Evolutionary conservation across 2,113 vertebrate genomes (phyloP), one percentile per base, ranked within the genome.

Genomic region (Muntiacus muntjak): DNA sequence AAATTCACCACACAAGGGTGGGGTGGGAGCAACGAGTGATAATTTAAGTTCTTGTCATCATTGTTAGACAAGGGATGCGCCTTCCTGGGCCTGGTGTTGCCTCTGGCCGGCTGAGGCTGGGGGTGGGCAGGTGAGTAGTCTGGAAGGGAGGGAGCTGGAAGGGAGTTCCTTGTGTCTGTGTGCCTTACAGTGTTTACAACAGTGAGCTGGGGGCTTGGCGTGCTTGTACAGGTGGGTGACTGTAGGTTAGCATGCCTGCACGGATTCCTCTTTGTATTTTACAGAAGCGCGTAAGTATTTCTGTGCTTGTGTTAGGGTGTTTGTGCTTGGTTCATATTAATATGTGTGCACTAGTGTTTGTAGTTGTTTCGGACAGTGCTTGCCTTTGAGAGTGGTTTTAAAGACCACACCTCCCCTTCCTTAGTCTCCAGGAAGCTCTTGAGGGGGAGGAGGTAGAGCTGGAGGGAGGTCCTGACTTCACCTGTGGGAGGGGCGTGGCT

Each of bases 1-100:
- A 96, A 98, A 98, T 95, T 91, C 78, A 97, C 76, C 14, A 0
- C 55, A 40, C 91, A 36, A 74, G 96, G 92, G 85, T 84, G 40
- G 87, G 92, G 47, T 67, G 58, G 78, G 71, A 94, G 15, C 55
- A 87, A 50, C 7, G 30, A 86, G 64, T 47, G 89, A 71, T 95
- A 81, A 81, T 84, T 89, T 21, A 50, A 95, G 57, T 91, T 45
- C 54, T 95, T 60, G 30, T 92, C 74, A 54, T 30, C 74, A 71
- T 76, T 16, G 1, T 79, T 83, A 86, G 52, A 62, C 87, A n/a
- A 91, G 43, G 7, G 52, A 92, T 76, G 57, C 81, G 62, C 19
- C 91, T 94, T 79, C 36, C 30, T 33, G 33, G 50, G 45, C 28
- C 85, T 78, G n/a, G 33, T 76, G 14, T 76, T 84, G 57, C 79